Evolutionary conservation across 1,140 invertebrate species (phyloP), one percentile per base, ranked within the genome.

Genomic region (Augochlora pura): DNA sequence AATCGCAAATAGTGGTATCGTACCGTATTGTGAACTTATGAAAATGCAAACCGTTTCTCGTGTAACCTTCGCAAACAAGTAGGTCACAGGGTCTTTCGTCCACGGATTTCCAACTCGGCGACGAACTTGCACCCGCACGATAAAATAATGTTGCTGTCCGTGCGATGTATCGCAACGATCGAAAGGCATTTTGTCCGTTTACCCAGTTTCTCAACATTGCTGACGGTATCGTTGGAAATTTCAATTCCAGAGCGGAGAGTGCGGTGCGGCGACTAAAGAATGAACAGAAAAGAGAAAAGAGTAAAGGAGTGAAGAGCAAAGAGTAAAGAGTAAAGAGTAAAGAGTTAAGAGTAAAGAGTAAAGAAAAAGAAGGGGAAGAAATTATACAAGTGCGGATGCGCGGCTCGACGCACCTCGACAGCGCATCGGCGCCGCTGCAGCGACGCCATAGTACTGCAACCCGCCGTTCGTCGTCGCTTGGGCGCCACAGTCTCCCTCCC

Each of bases 401-500:
- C 89, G 84, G 83, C 88, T 90, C 90, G 86, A 90, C 91, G 90
- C 90, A 4, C 32, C 32, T 32, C 32, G 32, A 32, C 32, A 4
- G 32, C 32, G 32, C 32, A 32, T 32, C 32, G 32, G 32, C 32
- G 88, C 84, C 84, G 85, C 78, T 88, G 88, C 88, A 87, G 77
- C 86, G 84, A 80, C 85, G 83, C 78, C 81, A 76, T 91, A 88
- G 89, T 91, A 90, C 88, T 74, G 81, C 70, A 79, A 82, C 78
- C 84, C 80, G 80, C 88, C 88, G 83, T 84, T 27, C 74, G 16
- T 12, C 72, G 39, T 60, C 81, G 80, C 59, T 69, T 57, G 67
- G 85, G 90, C 88, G 88, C 91, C 86, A 86, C 91, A 92, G 91
- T 92, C 85, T 86, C 88, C 82, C 91, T 86, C 88, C 84, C 92